Evolutionary conservation across 1,140 invertebrate genomes (phyloP).

Genomic region (silkworm (Bombyx mori)): DNA sequence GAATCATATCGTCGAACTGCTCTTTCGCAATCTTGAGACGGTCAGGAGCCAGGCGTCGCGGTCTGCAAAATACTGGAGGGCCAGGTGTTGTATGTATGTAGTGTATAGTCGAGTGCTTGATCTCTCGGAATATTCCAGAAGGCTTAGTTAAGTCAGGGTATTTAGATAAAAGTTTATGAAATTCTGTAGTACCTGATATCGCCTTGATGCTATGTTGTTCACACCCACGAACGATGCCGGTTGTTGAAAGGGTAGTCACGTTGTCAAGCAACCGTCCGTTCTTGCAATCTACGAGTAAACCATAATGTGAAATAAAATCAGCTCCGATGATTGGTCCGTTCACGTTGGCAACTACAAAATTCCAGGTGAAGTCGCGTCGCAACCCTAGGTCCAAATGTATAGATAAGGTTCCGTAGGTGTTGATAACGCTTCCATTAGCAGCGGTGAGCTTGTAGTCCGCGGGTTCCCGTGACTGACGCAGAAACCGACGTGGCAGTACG

Average conservation of each 20-base stretch:
- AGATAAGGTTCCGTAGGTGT: too few relatives aligned
- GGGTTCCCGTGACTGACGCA: too few relatives aligned
- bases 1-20: slow-evolving; percentile 10
- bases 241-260: neutral
- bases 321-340: slow-evolving; percentile 1
- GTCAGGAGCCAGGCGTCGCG: slow-evolving; percentile 10
- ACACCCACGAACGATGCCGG: neutral
- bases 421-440: too few relatives aligned
- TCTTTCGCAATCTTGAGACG: slow-evolving; percentile 9
- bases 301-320: slow-evolving; percentile 1
- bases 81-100: slow-evolving; percentile 9
- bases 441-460: too few relatives aligned
- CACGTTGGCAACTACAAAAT: slow-evolving; percentile 2
- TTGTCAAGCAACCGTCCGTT: slow-evolving; percentile 1
- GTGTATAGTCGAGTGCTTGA: neutral
- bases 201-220: neutral
- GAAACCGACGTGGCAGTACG: too few relatives aligned
- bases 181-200: neutral
- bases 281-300: slow-evolving; percentile 1
- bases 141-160: slow-evolving; percentile 2
- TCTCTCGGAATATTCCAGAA: neutral
- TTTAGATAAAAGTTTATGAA: neutral
- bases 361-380: slow-evolving; percentile 2
- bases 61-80: slow-evolving; percentile 8
- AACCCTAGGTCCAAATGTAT: too few relatives aligned